phyloP scores from a whole-genome alignment of 30 jellyfish, hydroid and myxozoan genomes.

The Rhopilema esculentum region DNA sequence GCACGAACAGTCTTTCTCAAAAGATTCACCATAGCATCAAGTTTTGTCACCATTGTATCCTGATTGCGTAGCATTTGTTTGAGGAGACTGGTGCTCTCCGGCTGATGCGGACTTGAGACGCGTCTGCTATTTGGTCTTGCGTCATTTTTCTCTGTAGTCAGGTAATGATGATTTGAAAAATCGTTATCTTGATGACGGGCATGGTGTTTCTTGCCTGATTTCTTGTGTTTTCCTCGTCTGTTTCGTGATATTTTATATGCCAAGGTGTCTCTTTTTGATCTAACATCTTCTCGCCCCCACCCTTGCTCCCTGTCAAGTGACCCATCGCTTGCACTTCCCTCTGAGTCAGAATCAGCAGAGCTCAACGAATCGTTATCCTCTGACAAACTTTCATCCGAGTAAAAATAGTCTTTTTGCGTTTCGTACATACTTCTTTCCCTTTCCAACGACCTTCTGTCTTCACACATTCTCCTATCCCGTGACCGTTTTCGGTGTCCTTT shows the following conservation, averaged over 20 bases:
- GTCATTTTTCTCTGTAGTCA: constrained; percentile 14
- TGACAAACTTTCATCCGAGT: not conserved
- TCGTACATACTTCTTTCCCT: not conserved
- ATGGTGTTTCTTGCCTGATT: constrained; percentile 8
- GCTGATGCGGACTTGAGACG: not conserved
- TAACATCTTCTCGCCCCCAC: not conserved
- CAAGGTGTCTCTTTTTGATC: not conserved
- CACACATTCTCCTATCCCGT: not conserved
- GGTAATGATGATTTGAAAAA: not conserved
- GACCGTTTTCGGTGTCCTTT: not conserved
- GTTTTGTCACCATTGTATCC: constrained; percentile 12
- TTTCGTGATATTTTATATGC: not conserved
- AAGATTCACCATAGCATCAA: constrained; percentile 20
- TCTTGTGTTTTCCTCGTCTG: not conserved
- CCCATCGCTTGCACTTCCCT: not conserved
- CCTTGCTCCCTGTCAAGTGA: not conserved
- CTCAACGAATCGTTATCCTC: not conserved
- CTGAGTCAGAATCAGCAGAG: not conserved
- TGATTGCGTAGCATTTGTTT: constrained; percentile 40
- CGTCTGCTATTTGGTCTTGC: not conserved
- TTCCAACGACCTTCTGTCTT: not conserved
- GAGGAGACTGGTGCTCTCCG: not conserved
- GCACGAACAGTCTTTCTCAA: constrained; percentile 17
- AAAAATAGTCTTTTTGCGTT: not conserved
- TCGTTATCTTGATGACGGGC: not conserved